Percentiles rank a stretch among this genome's conserved stretches.
Evolutionary conservation across 2,888 invertebrate genomes (phyloP).

Genomic region (Axea sp.): DNA sequence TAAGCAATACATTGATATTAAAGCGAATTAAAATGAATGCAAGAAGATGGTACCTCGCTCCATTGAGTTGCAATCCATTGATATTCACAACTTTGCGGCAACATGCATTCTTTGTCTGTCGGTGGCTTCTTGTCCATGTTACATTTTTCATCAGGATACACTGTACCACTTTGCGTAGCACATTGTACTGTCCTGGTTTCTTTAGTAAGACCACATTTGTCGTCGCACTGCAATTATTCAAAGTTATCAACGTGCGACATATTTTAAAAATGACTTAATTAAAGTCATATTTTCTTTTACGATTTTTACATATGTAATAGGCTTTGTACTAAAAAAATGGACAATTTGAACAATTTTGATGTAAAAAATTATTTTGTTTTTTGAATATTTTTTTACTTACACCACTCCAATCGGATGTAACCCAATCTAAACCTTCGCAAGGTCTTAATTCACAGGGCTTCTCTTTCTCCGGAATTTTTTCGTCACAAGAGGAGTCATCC

Average conservation of each 20-base stretch:
- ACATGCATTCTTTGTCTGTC: conserved; percentile 84
- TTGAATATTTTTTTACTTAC: conserved; percentile 81
- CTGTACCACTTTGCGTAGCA: conserved; percentile 84
- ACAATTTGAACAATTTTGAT: no score
- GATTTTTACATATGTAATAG: no score
- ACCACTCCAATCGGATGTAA: conserved; percentile 91
- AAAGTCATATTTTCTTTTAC: no score
- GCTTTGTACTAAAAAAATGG: no score
- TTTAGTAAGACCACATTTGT: conserved; percentile 86
- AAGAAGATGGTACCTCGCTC: conserved; percentile 86
- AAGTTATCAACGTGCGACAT: conserved; percentile 13
- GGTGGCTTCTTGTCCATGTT: conserved; percentile 83
- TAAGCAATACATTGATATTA: no score
- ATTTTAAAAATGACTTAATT: conserved; percentile 30
- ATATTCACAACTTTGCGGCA: conserved; percentile 84
- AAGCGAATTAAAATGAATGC: no score
- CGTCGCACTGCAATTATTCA: conserved; percentile 84
- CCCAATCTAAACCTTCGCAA: conserved; percentile 96
- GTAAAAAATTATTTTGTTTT: no score
- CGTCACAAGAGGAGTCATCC: conserved; percentile 83
- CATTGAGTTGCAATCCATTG: conserved; percentile 96
- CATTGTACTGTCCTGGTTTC: conserved; percentile 89
- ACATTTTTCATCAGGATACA: conserved; percentile 87
- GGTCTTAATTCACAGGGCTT: conserved; percentile 88
- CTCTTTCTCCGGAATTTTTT: conserved; percentile 86